Evolutionary conservation across 2,797 vertebrate genomes (phyloP).

Genomic region (Sebastes variabilis): DNA sequence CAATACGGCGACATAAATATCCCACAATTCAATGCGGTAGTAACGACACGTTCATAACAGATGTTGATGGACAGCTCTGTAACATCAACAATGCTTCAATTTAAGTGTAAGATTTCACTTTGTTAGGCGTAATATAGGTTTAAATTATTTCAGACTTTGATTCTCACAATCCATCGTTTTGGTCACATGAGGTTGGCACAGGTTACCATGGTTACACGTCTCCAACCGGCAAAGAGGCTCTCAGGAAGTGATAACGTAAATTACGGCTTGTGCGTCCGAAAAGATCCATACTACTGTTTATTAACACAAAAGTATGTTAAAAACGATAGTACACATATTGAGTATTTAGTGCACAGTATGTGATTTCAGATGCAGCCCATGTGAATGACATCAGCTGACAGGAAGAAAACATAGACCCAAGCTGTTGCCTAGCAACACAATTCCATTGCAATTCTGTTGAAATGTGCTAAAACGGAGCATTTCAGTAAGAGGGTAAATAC

Average conservation of each 20-base stretch:
- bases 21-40: too few relatives aligned
- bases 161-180: too few relatives aligned
- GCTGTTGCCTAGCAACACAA: not conserved
- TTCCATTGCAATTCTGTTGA: not conserved
- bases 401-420: not conserved
- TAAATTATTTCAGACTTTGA: too few relatives aligned
- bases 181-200: too few relatives aligned
- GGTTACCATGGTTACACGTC: too few relatives aligned
- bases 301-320: not conserved
- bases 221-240: too few relatives aligned
- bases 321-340: not conserved
- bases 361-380: not conserved
- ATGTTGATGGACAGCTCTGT: too few relatives aligned
- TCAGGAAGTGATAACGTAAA: not conserved
- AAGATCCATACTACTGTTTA: not conserved
- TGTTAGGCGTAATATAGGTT: too few relatives aligned
- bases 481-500: not conserved
- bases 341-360: not conserved
- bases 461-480: not conserved
- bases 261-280: not conserved
- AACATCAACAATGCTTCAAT: too few relatives aligned
- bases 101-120: too few relatives aligned
- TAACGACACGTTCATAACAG: too few relatives aligned
- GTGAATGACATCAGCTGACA: not conserved
- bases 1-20: too few relatives aligned